Conservation (phyloP, 2,888 invertebrate genomes). For the Emmelina monodactyla region DNA sequence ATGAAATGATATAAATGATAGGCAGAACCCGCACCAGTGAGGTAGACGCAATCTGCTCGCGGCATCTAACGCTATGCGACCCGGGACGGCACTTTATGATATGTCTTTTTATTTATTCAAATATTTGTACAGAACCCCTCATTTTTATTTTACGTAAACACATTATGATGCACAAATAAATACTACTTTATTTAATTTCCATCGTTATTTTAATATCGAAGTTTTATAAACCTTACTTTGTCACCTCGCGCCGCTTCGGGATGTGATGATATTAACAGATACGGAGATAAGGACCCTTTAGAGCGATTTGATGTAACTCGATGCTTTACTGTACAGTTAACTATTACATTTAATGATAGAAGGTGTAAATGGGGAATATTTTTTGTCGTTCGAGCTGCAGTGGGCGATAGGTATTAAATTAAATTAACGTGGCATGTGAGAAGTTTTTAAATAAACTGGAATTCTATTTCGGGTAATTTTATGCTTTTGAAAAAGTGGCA, state of each 20-base stretch:
- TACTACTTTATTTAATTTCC: conserved; percentile 55
- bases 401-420: too few relatives aligned
- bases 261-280: conserved; percentile 54
- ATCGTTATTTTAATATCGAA: conserved; percentile 56
- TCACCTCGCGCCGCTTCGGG: conserved; percentile 47
- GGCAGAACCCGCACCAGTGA: conserved; percentile 22
- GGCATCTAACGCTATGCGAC: conserved; percentile 15
- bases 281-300: conserved; percentile 50
- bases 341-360: conserved; percentile 40
- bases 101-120: conserved; percentile 1
- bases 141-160: conserved; percentile 53
- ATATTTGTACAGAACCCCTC: conserved; percentile 43
- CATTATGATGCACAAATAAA: conserved; percentile 60
- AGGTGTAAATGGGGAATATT: conserved; percentile 4
- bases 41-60: conserved; percentile 48
- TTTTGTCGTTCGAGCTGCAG: conserved; percentile 12
- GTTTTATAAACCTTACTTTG: conserved; percentile 40
- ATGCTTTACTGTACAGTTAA: conserved; percentile 25
- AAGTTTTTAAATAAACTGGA: too few relatives aligned
- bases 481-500: not conserved
- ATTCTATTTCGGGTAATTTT: too few relatives aligned
- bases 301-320: conserved; percentile 52
- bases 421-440: too few relatives aligned
- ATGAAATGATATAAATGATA: conserved; percentile 61
- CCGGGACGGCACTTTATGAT: conserved; percentile 39